phyloP scores from a whole-genome alignment of 2,888 invertebrate species.

The Lepidonotus clava region DNA sequence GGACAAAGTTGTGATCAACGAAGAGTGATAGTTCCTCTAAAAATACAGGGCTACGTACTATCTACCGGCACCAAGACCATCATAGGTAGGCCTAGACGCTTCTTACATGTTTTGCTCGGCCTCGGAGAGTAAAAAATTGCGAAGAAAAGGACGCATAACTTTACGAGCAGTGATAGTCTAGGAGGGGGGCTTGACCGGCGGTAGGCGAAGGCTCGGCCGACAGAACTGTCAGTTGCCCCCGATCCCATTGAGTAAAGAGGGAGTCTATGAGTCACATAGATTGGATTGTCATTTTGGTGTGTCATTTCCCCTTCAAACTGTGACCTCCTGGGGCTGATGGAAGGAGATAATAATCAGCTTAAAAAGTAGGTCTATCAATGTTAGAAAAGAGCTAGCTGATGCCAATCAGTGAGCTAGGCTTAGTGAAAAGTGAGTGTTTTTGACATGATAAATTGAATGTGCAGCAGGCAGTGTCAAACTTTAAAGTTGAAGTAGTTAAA shows the following conservation, averaged over 20 bases:
- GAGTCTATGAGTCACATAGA: conserved; percentile 31
- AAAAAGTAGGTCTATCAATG: too few relatives aligned
- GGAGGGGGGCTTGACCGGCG: background rate
- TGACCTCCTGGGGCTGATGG: too few relatives aligned
- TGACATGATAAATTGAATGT: too few relatives aligned
- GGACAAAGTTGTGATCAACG: conserved; percentile 52
- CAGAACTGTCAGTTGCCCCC: background rate
- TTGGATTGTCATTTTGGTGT: conserved; percentile 7
- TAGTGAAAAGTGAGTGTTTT: too few relatives aligned
- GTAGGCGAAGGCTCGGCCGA: too few relatives aligned
- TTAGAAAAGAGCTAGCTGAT: too few relatives aligned
- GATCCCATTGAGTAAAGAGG: background rate
- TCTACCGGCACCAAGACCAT: background rate
- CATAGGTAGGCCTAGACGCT: background rate
- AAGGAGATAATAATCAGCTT: too few relatives aligned
- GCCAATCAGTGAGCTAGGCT: too few relatives aligned
- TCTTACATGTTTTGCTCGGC: background rate
- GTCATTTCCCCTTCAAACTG: background rate
- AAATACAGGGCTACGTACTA: conserved; percentile 16
- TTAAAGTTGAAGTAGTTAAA: too few relatives aligned
- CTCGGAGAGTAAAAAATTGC: background rate
- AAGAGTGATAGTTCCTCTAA: background rate
- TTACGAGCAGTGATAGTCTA: background rate
- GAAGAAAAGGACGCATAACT: background rate
- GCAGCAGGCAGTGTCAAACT: too few relatives aligned